Evolutionary conservation across 2,888 invertebrate genomes (phyloP), one percentile per base, ranked within the genome.

Genomic region (Phortica okadai): DNA sequence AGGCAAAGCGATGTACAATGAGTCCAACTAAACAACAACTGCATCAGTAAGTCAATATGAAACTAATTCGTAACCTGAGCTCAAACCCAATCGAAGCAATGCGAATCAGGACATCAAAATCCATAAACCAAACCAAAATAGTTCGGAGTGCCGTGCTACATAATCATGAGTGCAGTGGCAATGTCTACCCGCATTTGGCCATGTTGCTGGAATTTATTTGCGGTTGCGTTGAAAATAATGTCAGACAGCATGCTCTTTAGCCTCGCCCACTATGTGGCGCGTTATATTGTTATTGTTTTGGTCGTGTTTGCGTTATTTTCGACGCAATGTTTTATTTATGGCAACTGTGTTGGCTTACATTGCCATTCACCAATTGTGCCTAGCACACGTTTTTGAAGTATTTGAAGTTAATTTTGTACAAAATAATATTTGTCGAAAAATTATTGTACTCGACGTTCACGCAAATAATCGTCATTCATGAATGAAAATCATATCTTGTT

Each of bases 171-270:
- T 25, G 33, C 62, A 62, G 25, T 59, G 21, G 8, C 1, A 11
- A 8, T 21, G 62, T 10, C 10, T 21, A 33, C 25, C 62, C 16
- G 62, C 11, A 62, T 50, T 50, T 8, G 6, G 10, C 50, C 8
- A 50, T 14, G 50, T 50, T 14, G 50, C 41, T 21, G 44, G 69
- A 69, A 69, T 69, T 50, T 69, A 69, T 50, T 69, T 69, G 69
- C 21, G 69, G 69, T 50, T 45, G 21, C 69, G 50, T 45, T 45
- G 69, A 69, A 69, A 69, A 33, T 64, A 64, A 69, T 69, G 6
- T 45, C 45, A n/a, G 14, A 66, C 21, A 25, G 1, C 33, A 33
- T 33, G 33, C 33, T 33, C 33, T 33, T 33, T 33, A 1, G 50
- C 50, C 8, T 50, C 14, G 50, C 50, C 50, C 10, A 50, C 50